phyloP scores from a whole-genome alignment of 2,797 vertebrate species.

The Lateolabrax maculatus region DNA sequence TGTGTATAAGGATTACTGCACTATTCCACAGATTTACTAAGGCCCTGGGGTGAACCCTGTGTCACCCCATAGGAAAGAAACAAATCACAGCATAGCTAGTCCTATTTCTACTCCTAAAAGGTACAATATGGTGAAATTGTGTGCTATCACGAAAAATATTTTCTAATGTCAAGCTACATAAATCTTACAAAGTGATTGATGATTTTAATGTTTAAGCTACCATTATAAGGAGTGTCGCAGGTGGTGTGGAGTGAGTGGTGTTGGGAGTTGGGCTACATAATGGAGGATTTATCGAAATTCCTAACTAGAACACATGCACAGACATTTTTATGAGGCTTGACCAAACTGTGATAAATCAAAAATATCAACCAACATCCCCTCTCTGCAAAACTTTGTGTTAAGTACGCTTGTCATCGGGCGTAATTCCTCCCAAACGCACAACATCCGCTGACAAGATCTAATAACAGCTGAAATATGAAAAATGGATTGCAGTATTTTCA shows the following conservation, averaged over 20 bases:
- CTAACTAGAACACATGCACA: background rate
- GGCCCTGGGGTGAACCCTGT: background rate
- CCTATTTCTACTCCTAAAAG: background rate
- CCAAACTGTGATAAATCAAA: constrained; percentile 4
- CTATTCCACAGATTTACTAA: constrained; percentile 9
- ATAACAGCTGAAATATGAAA: background rate
- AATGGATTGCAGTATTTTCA: no score
- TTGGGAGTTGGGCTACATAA: background rate
- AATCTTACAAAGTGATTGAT: background rate
- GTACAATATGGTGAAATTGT: background rate
- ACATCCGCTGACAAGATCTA: constrained; percentile 19
- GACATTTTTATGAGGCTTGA: constrained; percentile 19
- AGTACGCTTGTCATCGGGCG: constrained; percentile 2
- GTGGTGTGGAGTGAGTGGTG: background rate
- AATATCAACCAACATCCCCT: background rate
- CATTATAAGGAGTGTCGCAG: background rate
- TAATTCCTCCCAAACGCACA: constrained; percentile 22
- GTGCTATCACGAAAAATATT: background rate
- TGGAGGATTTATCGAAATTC: background rate
- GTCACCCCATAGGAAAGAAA: background rate
- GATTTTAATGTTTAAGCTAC: background rate
- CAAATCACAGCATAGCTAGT: background rate
- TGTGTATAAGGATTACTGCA: constrained; percentile 24
- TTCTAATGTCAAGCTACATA: background rate
- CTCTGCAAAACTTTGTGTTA: constrained; percentile 21